Percentiles rank a stretch among this genome's conserved stretches.
phyloP scores from a whole-genome alignment of 1,140 invertebrate species.

The Pseudoatta argentina region DNA sequence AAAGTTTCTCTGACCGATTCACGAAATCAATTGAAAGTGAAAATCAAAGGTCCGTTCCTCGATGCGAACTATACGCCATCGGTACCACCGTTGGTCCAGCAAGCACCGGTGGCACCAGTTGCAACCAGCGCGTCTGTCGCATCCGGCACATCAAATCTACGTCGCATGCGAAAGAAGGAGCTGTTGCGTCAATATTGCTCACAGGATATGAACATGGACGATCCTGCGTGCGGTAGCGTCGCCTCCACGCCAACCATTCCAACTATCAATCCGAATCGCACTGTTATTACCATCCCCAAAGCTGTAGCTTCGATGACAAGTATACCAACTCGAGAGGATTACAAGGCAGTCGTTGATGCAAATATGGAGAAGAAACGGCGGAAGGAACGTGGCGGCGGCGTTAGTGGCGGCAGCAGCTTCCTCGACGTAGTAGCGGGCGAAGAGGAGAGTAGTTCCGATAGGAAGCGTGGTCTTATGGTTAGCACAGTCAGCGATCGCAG shows the following conservation, averaged over 20 bases:
- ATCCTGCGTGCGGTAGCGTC: conserved; percentile 87
- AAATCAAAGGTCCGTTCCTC: conserved; percentile 95
- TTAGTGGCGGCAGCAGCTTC: conserved; percentile 66
- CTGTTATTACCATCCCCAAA: conserved; percentile 94
- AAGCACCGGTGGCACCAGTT: conserved; percentile 86
- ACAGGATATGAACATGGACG: conserved; percentile 94
- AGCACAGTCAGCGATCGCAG: conserved; percentile 85
- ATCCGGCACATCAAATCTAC: conserved; percentile 90
- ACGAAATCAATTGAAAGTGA: conserved; percentile 94
- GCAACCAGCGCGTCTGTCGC: conserved; percentile 82
- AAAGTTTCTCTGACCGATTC: conserved; percentile 91
- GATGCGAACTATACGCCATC: conserved; percentile 91
- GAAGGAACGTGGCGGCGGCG: conserved; percentile 86
- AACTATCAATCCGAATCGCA: conserved; percentile 88
- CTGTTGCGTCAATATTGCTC: conserved; percentile 94
- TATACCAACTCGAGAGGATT: conserved; percentile 94
- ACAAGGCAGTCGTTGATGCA: conserved; percentile 89
- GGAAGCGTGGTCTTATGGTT: conserved; percentile 75
- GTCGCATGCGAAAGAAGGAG: conserved; percentile 96
- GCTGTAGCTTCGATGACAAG: conserved; percentile 94
- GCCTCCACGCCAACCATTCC: conserved; percentile 87
- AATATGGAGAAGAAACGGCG: conserved; percentile 91
- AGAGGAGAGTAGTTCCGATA: conserved; percentile 82
- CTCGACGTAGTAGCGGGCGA: conserved; percentile 68
- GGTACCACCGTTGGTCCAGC: conserved; percentile 86